These are phyloP conservation scores for Phrynosoma platyrhinos DNA, from an alignment of 2,113 vertebrate species.

Conservation along the genomic window DNA sequence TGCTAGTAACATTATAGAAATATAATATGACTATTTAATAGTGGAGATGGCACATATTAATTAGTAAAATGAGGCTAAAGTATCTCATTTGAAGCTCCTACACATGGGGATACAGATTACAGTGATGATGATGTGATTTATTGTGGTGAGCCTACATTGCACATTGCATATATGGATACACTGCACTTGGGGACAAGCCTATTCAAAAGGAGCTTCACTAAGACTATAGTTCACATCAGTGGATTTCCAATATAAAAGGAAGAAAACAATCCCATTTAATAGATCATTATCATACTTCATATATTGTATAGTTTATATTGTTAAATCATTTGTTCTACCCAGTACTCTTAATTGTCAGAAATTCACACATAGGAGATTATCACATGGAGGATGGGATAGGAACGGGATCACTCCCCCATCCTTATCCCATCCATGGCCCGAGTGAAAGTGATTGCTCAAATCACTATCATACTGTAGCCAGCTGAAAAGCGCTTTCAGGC, in stretches of 20 bases:
- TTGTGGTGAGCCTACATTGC: neutral
- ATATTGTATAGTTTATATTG: neutral
- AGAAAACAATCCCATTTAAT: constrained; percentile 16
- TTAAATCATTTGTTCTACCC: neutral
- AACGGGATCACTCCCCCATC: no score
- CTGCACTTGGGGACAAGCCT: neutral
- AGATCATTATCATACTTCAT: neutral
- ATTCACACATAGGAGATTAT: neutral
- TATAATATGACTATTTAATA: constrained; percentile 65
- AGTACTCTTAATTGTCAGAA: neutral
- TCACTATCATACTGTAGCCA: no score
- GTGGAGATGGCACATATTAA: constrained; percentile 33
- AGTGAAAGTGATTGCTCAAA: no score
- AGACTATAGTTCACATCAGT: neutral
- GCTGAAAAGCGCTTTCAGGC: no score
- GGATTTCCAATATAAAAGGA: neutral
- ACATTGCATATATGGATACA: neutral
- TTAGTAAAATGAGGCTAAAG: neutral
- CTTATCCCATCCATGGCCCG: no score
- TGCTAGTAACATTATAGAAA: constrained; percentile 59
- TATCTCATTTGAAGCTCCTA: neutral
- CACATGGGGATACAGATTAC: neutral
- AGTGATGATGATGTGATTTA: neutral
- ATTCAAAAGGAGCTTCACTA: neutral
- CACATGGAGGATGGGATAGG: no score